A percentile compares a stretch with the other conserved stretches of the same genome.
phyloP scores from a whole-genome alignment of 2,888 invertebrate genomes.

The Eupithecia insigniata region DNA sequence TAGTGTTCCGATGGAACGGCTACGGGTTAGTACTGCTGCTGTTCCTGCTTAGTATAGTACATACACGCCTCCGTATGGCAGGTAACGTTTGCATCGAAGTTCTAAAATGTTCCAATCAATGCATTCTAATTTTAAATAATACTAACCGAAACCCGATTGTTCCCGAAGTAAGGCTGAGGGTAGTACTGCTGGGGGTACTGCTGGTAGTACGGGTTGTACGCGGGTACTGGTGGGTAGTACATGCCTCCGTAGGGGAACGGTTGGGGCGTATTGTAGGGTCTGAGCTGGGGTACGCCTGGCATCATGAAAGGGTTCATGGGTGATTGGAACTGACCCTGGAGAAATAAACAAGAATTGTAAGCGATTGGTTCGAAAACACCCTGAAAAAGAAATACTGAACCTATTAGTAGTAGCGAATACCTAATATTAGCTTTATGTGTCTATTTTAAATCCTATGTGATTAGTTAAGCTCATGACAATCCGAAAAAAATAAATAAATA shows the following conservation, averaged over 20 bases:
- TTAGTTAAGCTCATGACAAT: too few relatives aligned
- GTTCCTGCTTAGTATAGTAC: too few relatives aligned
- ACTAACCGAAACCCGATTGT: constrained; percentile 84
- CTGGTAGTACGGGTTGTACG: constrained; percentile 75
- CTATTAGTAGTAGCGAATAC: too few relatives aligned
- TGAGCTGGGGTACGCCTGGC: constrained; percentile 68
- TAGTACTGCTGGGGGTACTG: constrained; percentile 64
- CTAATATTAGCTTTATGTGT: too few relatives aligned
- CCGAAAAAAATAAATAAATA: too few relatives aligned
- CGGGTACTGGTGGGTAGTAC: constrained; percentile 66
- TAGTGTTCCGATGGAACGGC: too few relatives aligned
- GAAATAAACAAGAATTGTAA: constrained; percentile 16
- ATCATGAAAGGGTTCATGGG: constrained; percentile 68
- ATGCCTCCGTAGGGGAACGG: constrained; percentile 77
- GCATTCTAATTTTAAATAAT: too few relatives aligned
- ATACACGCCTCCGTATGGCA: too few relatives aligned
- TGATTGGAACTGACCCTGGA: constrained; percentile 60
- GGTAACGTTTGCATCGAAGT: too few relatives aligned
- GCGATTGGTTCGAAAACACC: not conserved
- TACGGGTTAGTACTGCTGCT: too few relatives aligned
- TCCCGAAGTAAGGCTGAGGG: constrained; percentile 73
- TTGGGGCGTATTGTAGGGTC: constrained; percentile 79
- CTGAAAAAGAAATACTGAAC: not conserved
- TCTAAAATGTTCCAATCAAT: too few relatives aligned
- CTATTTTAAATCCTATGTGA: too few relatives aligned